Conservation (phyloP, 2,888 invertebrate genomes). For the Malachius bipustulatus region DNA sequence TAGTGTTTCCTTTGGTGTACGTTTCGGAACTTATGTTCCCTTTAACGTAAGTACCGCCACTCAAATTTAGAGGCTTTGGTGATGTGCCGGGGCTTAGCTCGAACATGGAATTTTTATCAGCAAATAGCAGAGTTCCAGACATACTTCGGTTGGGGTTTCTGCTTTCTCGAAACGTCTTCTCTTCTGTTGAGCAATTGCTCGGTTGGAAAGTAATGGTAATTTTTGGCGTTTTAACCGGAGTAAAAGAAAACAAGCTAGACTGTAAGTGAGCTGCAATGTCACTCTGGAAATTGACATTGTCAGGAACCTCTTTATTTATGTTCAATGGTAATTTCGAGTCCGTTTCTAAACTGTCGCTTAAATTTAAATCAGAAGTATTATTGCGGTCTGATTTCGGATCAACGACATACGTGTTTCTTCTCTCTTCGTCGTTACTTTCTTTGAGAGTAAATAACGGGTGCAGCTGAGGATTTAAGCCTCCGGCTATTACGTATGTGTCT, state of each 20-base stretch:
- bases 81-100: neutral
- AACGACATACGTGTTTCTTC: too few species aligned
- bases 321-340: too few species aligned
- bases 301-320: constrained; percentile 5
- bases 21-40: constrained; percentile 29
- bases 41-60: constrained; percentile 44
- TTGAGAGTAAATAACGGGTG: too few species aligned
- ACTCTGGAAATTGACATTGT: constrained; percentile 7
- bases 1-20: constrained; percentile 23
- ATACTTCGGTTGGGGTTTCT: neutral
- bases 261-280: constrained; percentile 16
- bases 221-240: constrained; percentile 15
- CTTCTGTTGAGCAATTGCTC: constrained; percentile 18
- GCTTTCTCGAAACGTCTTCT: too few species aligned
- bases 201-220: constrained; percentile 15
- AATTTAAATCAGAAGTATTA: too few species aligned
- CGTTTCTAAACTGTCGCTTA: too few species aligned
- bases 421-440: too few species aligned
- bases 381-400: too few species aligned
- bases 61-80: constrained; percentile 28
- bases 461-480: too few species aligned
- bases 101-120: neutral
- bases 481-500: too few species aligned
- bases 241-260: constrained; percentile 18
- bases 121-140: neutral